A percentile compares a stretch with the other conserved stretches of the same genome.
Evolutionary conservation across 1,140 invertebrate species (phyloP).

Genomic region (Cotesia chilonis): DNA sequence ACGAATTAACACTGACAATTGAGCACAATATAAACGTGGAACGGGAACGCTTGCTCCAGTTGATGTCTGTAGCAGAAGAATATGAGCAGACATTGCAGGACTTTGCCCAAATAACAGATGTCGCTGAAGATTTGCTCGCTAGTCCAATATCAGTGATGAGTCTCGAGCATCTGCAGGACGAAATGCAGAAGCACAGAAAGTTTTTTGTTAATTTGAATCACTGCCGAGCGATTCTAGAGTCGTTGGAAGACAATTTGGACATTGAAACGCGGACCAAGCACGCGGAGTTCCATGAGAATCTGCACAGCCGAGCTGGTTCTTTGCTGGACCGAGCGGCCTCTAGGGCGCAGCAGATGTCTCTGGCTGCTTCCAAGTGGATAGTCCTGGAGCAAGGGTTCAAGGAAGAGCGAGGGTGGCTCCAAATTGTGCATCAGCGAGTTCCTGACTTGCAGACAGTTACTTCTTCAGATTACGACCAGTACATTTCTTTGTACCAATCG

Average conservation of each 20-base stretch:
- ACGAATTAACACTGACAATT: constrained; percentile 74
- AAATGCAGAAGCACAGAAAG: constrained; percentile 87
- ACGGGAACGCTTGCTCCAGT: constrained; percentile 77
- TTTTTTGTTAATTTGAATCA: constrained; percentile 89
- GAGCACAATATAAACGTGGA: constrained; percentile 75
- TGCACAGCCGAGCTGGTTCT: constrained; percentile 76
- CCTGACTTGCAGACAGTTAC: constrained; percentile 80
- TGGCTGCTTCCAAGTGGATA: constrained; percentile 84
- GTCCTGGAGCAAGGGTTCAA: constrained; percentile 81
- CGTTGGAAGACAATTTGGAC: constrained; percentile 83
- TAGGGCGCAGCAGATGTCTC: constrained; percentile 80
- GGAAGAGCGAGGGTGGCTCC: constrained; percentile 82
- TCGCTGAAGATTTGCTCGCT: constrained; percentile 80
- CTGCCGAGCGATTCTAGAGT: constrained; percentile 83
- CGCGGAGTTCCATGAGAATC: constrained; percentile 76
- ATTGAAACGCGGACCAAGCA: constrained; percentile 78
- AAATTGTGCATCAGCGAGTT: constrained; percentile 80
- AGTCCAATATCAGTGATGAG: constrained; percentile 77
- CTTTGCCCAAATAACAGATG: constrained; percentile 82
- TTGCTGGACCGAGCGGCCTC: constrained; percentile 82
- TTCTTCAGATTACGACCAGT: constrained; percentile 83
- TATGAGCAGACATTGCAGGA: constrained; percentile 87
- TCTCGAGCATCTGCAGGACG: constrained; percentile 81
- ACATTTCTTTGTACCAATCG: constrained; percentile 83
- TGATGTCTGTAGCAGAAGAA: constrained; percentile 79